Conservation (phyloP, 1,140 invertebrate genomes). For the Penaeus vannamei region DNA sequence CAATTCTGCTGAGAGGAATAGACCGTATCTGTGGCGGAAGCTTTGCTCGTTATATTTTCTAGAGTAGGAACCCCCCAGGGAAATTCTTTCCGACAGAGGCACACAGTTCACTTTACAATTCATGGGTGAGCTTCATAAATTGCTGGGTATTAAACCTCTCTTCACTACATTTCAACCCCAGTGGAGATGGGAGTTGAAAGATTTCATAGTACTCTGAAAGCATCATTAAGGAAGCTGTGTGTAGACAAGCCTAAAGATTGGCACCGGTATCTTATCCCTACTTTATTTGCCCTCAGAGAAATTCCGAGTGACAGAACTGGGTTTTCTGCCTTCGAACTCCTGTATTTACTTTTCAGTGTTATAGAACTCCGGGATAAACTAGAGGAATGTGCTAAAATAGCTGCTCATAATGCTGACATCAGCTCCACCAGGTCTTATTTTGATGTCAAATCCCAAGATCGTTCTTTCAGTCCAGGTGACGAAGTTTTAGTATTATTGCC, state of each 20-base stretch:
- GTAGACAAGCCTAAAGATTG: constrained; percentile 24
- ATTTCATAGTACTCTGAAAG: not conserved
- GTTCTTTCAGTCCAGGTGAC: constrained; percentile 5
- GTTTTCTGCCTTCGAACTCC: constrained; percentile 13
- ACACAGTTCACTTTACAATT: constrained; percentile 20
- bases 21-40: constrained; percentile 31
- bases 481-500: constrained; percentile 31
- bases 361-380: constrained; percentile 30
- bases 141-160: not conserved
- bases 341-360: constrained; percentile 21
- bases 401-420: constrained; percentile 17
- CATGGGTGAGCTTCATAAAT: not conserved
- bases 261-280: constrained; percentile 2
- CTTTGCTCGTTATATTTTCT: not conserved
- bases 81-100: constrained; percentile 20
- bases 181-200: constrained; percentile 22
- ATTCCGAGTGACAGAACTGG: not conserved
- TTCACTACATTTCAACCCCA: constrained; percentile 14
- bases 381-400: constrained; percentile 15
- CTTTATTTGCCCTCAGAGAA: constrained; percentile 28
- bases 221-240: not conserved
- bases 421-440: constrained; percentile 30
- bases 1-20: constrained; percentile 9
- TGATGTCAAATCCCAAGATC: not conserved
- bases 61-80: not conserved